Evolutionary conservation across 2,888 invertebrate genomes (phyloP).

Genomic region (Rotaria magnacalcarata): DNA sequence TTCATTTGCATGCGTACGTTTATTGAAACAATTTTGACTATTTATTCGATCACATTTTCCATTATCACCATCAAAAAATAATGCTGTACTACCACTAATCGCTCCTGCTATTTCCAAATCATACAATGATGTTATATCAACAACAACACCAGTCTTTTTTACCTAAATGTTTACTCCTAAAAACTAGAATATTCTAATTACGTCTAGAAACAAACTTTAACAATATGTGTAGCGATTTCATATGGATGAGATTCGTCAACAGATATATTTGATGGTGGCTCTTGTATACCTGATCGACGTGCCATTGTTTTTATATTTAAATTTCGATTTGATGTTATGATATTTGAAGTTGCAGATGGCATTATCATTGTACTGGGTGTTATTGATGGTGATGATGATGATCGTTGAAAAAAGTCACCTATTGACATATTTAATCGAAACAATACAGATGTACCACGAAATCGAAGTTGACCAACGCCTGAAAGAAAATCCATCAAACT

Average conservation of each 20-base stretch:
- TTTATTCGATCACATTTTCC: slow-evolving; percentile 42
- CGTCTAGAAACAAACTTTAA: slow-evolving; percentile 60
- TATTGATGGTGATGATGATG: background rate
- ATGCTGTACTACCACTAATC: slow-evolving; percentile 15
- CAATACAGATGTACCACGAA: slow-evolving; percentile 68
- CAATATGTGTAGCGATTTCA: slow-evolving; percentile 64
- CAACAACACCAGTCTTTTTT: slow-evolving; percentile 62
- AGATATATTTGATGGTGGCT: background rate
- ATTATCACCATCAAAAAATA: slow-evolving; percentile 35
- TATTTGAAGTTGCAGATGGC: background rate
- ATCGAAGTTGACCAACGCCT: slow-evolving; percentile 66
- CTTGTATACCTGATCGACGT: background rate
- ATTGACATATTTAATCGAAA: slow-evolving; percentile 64
- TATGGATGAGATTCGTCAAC: slow-evolving; percentile 51
- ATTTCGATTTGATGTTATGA: background rate
- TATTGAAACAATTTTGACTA: slow-evolving; percentile 42
- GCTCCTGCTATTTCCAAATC: slow-evolving; percentile 54
- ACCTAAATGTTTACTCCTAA: background rate
- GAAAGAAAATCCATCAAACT: slow-evolving; percentile 64
- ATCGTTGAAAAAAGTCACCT: slow-evolving; percentile 10
- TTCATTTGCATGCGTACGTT: slow-evolving; percentile 63
- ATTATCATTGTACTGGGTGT: background rate
- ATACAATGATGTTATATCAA: slow-evolving; percentile 64
- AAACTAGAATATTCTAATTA: too few species aligned
- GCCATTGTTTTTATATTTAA: background rate